These are phyloP conservation scores for Hoplostethus mediterraneus DNA, from an alignment of 2,797 vertebrate genomes.

Conservation along the genomic window DNA sequence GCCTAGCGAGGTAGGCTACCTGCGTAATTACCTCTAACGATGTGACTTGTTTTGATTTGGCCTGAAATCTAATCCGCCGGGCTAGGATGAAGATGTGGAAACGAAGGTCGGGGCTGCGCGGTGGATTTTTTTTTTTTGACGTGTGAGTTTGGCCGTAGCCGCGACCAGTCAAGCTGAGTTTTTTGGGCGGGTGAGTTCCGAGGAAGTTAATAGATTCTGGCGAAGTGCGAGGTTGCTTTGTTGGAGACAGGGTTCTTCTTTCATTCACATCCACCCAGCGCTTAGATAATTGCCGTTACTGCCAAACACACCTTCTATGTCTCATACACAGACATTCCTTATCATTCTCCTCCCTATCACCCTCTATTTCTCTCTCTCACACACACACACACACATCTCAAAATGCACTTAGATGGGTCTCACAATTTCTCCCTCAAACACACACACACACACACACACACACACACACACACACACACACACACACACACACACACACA, in stretches of 20 bases:
- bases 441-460: neutral
- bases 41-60: constrained; percentile 86
- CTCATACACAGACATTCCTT: neutral
- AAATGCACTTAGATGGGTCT: constrained; percentile 5
- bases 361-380: neutral
- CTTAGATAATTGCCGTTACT: constrained; percentile 27
- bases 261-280: constrained; percentile 4
- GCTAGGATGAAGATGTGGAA: constrained; percentile 69
- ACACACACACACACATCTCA: constrained; percentile 2
- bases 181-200: constrained; percentile 20
- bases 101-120: constrained; percentile 47
- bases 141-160: constrained; percentile 44
- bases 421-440: constrained; percentile 18
- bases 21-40: constrained; percentile 85
- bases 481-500: constrained; percentile 5
- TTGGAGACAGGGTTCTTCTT: constrained; percentile 3
- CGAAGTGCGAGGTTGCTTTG: constrained; percentile 15
- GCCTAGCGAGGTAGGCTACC: constrained; percentile 78
- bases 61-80: constrained; percentile 77
- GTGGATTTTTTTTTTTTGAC: constrained; percentile 33
- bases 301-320: constrained; percentile 17
- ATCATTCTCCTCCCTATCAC: neutral
- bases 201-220: constrained; percentile 43
- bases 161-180: constrained; percentile 26
- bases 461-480: constrained; percentile 30